Conservation (phyloP, 2,888 invertebrate species). For the Caenorhabditis afra region DNA sequence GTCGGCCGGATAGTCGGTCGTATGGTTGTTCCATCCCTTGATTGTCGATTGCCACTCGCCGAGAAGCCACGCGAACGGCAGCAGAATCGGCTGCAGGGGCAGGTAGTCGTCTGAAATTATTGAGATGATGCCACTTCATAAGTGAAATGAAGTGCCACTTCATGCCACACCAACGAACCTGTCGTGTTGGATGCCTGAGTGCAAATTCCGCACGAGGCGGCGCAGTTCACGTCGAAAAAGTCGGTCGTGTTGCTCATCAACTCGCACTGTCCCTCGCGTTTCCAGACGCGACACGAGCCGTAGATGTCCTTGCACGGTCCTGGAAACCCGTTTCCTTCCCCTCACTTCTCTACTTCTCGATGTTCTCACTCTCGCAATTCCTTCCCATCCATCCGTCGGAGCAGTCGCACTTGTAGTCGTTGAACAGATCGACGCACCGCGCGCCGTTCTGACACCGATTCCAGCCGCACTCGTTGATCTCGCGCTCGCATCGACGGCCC, state of each 20-base stretch:
- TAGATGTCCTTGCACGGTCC: slow-evolving; percentile 72
- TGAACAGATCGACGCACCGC: slow-evolving; percentile 65
- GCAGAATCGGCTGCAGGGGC: slow-evolving; percentile 68
- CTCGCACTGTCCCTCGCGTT: slow-evolving; percentile 71
- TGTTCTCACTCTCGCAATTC: slow-evolving; percentile 67
- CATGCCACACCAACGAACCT: slow-evolving; percentile 2
- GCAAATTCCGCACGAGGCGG: slow-evolving; percentile 67
- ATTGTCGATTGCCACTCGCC: slow-evolving; percentile 68
- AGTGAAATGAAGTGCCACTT: too few relatives aligned
- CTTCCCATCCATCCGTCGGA: slow-evolving; percentile 69
- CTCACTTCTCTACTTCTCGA: neutral
- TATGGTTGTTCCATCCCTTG: slow-evolving; percentile 65
- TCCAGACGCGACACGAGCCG: slow-evolving; percentile 68
- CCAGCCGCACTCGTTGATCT: slow-evolving; percentile 69
- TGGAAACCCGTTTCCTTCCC: too few relatives aligned
- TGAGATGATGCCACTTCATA: too few relatives aligned
- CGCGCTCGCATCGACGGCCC: slow-evolving; percentile 63
- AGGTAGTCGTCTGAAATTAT: slow-evolving; percentile 49
- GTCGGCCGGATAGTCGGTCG: slow-evolving; percentile 67
- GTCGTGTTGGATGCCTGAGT: slow-evolving; percentile 14
- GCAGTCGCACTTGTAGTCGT: slow-evolving; percentile 68
- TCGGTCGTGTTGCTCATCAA: slow-evolving; percentile 60
- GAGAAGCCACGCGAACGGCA: slow-evolving; percentile 67
- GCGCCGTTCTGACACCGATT: slow-evolving; percentile 64
- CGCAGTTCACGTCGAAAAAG: slow-evolving; percentile 72